Base-by-base conservation (phyloP, 2,888 invertebrate genomes). In the Tenthredo notha region DNA sequence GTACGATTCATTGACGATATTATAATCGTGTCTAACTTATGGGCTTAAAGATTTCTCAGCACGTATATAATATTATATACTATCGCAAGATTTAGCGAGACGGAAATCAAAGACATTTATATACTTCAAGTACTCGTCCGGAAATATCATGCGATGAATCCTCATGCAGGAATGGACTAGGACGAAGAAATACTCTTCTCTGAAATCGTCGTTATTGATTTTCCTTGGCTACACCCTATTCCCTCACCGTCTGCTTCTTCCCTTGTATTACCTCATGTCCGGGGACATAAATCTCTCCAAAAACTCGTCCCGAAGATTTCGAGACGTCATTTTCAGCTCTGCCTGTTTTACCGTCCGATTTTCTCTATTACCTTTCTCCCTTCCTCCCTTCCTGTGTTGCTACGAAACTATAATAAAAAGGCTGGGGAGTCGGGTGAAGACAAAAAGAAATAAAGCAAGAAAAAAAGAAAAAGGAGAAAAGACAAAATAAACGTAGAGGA, bases 281-380 rank as follows among this genome's bases (percentile, higher is more conserved):
- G 72, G 72, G 72, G 18, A 72, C 18, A 72, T 72, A 72, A 72
- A 72, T 72, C 72, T 72, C 40, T 43, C 72, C 10, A 43, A 37
- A 40, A 78, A 37, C 58, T 78, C 29, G 47, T 40, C 78, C 47
- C 58, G 37, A 54, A 58, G 47, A 78, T 78, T 78, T 37, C 21
- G 58, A 58, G 47, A 78, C 58, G 78, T 78, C 58, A 78, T 40
- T 58, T 40, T 58, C 75, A 75, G 75, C 29, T 29, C 33, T 74
- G n/a, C 54, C 86, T 85, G 84, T 83, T 87, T 87, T 50, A 85
- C 67, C 72, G 82, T 84, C 82, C 43, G 40, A 43, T 29, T 70
- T 80, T 54, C 67, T 78, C 80, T 84, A 37, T 50, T n/a, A n/a
- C n/a, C n/a, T 18, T 50, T 43, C 65, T 40, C 85, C 74, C 72